Conservation (phyloP, 2,888 invertebrate species). For the Sussaba pulchella region DNA sequence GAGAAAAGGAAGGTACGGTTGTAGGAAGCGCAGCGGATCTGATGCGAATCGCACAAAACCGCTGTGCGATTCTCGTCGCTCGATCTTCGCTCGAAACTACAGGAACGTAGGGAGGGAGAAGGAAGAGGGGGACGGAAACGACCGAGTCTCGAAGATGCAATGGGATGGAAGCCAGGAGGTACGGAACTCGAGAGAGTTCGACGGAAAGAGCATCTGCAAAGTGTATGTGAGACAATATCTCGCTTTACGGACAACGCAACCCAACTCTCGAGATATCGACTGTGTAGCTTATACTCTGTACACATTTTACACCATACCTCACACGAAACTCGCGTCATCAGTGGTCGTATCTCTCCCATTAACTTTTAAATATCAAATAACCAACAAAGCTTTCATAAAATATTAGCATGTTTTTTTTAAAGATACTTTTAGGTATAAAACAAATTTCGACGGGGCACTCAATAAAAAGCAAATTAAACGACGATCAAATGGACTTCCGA, state of each 20-base stretch:
- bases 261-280: constrained; percentile 1
- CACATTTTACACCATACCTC: not conserved
- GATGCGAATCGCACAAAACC: constrained; percentile 59
- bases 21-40: constrained; percentile 39
- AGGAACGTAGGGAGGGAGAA: constrained; percentile 17
- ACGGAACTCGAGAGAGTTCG: constrained; percentile 51
- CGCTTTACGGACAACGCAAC: constrained; percentile 11
- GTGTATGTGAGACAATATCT: constrained; percentile 28
- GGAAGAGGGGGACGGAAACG: constrained; percentile 39
- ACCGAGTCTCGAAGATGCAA: constrained; percentile 54
- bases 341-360: too few relatives aligned
- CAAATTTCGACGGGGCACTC: too few relatives aligned
- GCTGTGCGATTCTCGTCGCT: constrained; percentile 44
- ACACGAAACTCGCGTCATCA: too few relatives aligned
- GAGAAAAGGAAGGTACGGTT: constrained; percentile 25
- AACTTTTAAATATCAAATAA: too few relatives aligned
- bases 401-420: too few relatives aligned
- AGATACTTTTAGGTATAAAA: too few relatives aligned
- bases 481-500: too few relatives aligned
- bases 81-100: constrained; percentile 49
- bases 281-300: not conserved
- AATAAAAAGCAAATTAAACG: too few relatives aligned
- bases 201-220: constrained; percentile 45
- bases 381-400: too few relatives aligned
- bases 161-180: constrained; percentile 61